These are phyloP conservation scores for Mallotus villosus DNA, from an alignment of 2,797 vertebrate genomes.

Conservation along the genomic window DNA sequence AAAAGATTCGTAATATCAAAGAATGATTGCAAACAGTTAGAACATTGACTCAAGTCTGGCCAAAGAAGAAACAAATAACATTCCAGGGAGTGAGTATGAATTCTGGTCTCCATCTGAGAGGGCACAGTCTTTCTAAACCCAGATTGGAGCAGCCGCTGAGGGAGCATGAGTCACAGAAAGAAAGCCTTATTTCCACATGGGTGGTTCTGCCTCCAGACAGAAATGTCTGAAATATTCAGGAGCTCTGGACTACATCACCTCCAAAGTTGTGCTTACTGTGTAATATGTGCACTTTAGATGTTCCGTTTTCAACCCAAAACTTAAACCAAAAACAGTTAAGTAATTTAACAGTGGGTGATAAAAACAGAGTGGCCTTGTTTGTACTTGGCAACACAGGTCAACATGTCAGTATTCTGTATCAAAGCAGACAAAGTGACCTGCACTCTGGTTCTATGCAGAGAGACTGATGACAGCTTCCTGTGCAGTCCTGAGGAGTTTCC, in stretches of 20 bases:
- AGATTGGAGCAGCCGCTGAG: not conserved
- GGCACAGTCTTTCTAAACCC: not conserved
- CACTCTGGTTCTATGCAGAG: no score
- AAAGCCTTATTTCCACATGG: slow-evolving; percentile 33
- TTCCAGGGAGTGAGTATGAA: no score
- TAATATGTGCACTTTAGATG: not conserved
- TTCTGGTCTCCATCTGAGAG: not conserved
- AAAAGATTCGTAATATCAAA: not conserved
- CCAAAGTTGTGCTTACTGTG: not conserved
- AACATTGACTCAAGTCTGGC: no score
- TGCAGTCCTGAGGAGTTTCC: slow-evolving; percentile 1
- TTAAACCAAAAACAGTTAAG: not conserved
- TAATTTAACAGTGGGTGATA: not conserved
- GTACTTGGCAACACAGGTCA: no score
- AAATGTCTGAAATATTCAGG: slow-evolving; percentile 53
- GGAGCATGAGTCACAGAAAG: not conserved
- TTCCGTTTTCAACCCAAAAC: not conserved
- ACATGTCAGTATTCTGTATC: no score
- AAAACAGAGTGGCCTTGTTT: not conserved
- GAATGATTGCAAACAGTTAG: no score
- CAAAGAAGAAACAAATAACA: no score
- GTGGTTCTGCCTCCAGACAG: slow-evolving; percentile 16
- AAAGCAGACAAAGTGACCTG: no score
- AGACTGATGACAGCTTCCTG: slow-evolving; percentile 16
- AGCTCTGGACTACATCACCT: slow-evolving; percentile 28